These are phyloP conservation scores for Pomatostomus ruficeps DNA, from an alignment of 2,113 vertebrate species.

Conservation along the genomic window DNA sequence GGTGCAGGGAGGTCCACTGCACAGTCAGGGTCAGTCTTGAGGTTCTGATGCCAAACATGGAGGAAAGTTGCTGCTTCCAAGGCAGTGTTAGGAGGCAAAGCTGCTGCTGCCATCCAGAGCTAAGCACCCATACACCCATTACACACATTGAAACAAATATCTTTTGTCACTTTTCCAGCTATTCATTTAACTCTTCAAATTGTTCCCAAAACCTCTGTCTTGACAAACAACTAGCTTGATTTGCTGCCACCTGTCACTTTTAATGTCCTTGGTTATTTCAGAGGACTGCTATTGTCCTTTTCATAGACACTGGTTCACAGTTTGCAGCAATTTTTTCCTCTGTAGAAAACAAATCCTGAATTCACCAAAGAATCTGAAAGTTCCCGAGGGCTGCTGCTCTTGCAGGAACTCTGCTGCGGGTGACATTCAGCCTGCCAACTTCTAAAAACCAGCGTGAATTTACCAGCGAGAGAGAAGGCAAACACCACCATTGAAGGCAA, in stretches of 20 bases:
- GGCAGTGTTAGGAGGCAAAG: not conserved
- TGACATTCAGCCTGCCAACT: accelerated
- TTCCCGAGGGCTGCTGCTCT: not conserved
- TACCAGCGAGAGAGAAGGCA: not conserved
- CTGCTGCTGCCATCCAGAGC: not conserved
- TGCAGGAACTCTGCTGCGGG: accelerated
- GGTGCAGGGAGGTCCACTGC: not conserved
- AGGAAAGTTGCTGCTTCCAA: not conserved
- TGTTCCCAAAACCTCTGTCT: not conserved
- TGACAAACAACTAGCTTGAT: not conserved
- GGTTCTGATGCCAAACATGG: not conserved
- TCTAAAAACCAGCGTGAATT: accelerated
- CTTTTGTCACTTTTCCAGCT: not conserved
- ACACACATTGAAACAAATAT: not conserved
- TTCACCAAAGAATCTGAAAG: not conserved
- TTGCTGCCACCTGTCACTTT: not conserved
- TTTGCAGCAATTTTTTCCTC: not conserved
- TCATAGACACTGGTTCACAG: accelerated
- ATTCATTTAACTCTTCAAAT: not conserved
- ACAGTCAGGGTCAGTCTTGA: not conserved
- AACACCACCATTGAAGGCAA: not conserved
- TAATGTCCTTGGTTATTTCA: not conserved
- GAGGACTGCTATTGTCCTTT: not conserved
- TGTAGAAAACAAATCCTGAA: not conserved
- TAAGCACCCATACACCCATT: not conserved